A percentile compares a stretch with the other conserved stretches of the same genome.
Conservation (phyloP, 2,113 vertebrate species). For the Chaenocephalus aceratus region DNA sequence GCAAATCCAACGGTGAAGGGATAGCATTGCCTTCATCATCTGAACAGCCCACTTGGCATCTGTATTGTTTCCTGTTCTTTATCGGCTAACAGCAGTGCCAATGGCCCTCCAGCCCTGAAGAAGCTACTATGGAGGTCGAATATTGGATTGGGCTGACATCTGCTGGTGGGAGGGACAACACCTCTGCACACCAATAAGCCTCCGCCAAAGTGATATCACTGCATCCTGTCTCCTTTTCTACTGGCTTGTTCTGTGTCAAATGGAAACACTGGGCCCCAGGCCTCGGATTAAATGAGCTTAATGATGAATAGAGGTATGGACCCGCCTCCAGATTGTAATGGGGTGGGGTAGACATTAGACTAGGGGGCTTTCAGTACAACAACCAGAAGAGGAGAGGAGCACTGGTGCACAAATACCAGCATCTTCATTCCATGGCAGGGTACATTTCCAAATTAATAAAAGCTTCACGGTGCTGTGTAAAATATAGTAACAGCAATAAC, state of each 20-base stretch:
- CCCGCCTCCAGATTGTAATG: conserved; percentile 75
- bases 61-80: conserved; percentile 49
- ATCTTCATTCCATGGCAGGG: conserved; percentile 79
- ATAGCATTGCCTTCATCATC: conserved; percentile 3
- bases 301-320: conserved; percentile 78
- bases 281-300: conserved; percentile 78
- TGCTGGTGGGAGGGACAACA: conserved; percentile 62
- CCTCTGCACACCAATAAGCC: conserved; percentile 67
- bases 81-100: conserved; percentile 48
- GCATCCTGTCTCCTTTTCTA: conserved; percentile 53
- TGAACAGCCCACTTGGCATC: conserved; percentile 49
- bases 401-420: conserved; percentile 56
- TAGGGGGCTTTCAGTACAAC: conserved; percentile 52
- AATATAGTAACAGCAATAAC: conserved; percentile 87
- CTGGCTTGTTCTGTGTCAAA: conserved; percentile 71
- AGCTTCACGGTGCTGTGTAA: conserved; percentile 78
- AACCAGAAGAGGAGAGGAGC: conserved; percentile 41
- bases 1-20: conserved; percentile 8
- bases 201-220: conserved; percentile 64
- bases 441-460: conserved; percentile 86
- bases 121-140: conserved; percentile 61
- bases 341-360: conserved; percentile 77
- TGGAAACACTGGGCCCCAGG: conserved; percentile 68
- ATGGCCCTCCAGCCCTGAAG: conserved; percentile 48
- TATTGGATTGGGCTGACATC: conserved; percentile 62